A percentile compares a stretch with the other conserved stretches of the same genome.
phyloP scores from a whole-genome alignment of 2,113 vertebrate species.

The Nycticebus coucang region DNA sequence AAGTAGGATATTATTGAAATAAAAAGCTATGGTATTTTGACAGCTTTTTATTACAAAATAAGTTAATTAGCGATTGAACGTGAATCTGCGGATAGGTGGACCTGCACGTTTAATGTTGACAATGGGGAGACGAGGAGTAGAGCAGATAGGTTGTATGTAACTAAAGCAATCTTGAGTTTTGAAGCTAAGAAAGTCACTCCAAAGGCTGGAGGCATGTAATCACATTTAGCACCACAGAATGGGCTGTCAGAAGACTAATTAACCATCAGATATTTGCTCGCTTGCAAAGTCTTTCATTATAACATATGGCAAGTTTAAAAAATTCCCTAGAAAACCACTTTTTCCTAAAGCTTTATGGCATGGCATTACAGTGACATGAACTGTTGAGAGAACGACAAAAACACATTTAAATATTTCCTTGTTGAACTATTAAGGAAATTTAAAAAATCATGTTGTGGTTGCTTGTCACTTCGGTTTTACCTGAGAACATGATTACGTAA shows the following conservation, averaged over 20 bases:
- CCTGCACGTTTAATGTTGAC: neutral
- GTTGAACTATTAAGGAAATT: neutral
- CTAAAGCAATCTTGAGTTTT: conserved; percentile 45
- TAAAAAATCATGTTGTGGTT: neutral
- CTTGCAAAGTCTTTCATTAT: conserved; percentile 49
- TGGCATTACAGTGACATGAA: neutral
- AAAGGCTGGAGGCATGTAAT: conserved; percentile 72
- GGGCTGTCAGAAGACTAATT: conserved; percentile 58
- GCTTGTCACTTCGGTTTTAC: neutral
- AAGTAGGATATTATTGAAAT: neutral
- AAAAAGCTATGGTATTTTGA: neutral
- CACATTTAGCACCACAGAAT: conserved; percentile 48
- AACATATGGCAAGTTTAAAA: conserved; percentile 50
- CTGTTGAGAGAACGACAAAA: neutral
- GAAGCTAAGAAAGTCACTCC: conserved; percentile 63
- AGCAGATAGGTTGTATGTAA: conserved; percentile 3
- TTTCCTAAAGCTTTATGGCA: neutral
- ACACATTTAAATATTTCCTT: neutral
- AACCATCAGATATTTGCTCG: conserved; percentile 21
- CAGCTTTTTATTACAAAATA: neutral
- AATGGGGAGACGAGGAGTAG: neutral
- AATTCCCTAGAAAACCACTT: neutral
- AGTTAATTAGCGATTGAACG: neutral
- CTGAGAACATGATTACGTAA: neutral
- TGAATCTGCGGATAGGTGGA: neutral